Evolutionary conservation across 2,888 invertebrate species (phyloP).

Genomic region (Archips xylosteana): DNA sequence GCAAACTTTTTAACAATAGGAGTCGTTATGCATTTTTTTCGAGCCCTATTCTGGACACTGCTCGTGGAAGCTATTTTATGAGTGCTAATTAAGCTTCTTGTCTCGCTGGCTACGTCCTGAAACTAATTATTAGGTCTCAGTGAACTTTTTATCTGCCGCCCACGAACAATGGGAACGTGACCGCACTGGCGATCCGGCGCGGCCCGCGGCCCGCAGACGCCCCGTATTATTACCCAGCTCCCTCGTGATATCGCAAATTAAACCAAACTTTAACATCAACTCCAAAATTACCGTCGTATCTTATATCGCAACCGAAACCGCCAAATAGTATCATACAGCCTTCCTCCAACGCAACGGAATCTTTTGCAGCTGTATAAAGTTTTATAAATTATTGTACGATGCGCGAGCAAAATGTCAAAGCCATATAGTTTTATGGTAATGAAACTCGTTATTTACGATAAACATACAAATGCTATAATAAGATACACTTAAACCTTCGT

Average conservation of each 20-base stretch:
- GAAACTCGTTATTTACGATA: neutral
- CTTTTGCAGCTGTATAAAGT: conserved; percentile 8
- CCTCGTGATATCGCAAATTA: conserved; percentile 24
- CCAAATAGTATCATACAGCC: neutral
- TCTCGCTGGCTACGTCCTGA: conserved; percentile 69
- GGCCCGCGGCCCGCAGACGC: conserved; percentile 42
- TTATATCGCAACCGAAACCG: neutral
- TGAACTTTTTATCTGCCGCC: conserved; percentile 79
- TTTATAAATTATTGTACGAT: conserved; percentile 4
- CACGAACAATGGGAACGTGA: conserved; percentile 83
- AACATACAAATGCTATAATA: conserved; percentile 3
- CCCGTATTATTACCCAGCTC: conserved; percentile 56
- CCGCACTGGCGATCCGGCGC: conserved; percentile 72
- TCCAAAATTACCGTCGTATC: neutral
- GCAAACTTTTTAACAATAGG: neutral
- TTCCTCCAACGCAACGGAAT: neutral
- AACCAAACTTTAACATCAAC: conserved; percentile 23
- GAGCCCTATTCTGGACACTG: conserved; percentile 4
- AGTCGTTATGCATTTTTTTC: conserved; percentile 3
- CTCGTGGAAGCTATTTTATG: conserved; percentile 62
- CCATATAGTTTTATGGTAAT: conserved; percentile 16
- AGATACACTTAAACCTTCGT: neutral
- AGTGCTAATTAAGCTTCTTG: conserved; percentile 80
- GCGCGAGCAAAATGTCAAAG: conserved; percentile 8
- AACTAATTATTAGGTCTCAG: conserved; percentile 78